Percentiles rank a stretch among this genome's conserved stretches.
phyloP scores from a whole-genome alignment of 2,113 vertebrate species.

The Heterochromis multidens region DNA sequence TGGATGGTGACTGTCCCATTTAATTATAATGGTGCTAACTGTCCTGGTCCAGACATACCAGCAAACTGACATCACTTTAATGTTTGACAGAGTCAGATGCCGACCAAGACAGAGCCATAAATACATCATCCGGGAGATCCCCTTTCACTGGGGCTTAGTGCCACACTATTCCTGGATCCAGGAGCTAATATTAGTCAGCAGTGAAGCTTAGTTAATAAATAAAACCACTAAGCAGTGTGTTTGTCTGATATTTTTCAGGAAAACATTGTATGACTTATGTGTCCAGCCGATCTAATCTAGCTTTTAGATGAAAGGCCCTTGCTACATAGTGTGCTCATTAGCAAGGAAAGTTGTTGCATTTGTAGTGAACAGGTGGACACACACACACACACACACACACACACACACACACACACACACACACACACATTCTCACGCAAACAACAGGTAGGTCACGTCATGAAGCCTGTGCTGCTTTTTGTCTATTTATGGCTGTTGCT shows the following conservation, averaged over 20 bases:
- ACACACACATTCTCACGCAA: background rate
- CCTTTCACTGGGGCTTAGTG: conserved; percentile 42
- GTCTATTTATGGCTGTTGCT: conserved; percentile 14
- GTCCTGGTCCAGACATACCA: background rate
- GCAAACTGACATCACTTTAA: background rate
- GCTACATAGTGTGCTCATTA: background rate
- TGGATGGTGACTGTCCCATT: background rate
- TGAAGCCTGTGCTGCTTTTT: background rate
- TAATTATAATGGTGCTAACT: background rate
- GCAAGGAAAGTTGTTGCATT: background rate
- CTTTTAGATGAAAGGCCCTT: background rate
- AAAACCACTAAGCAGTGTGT: background rate
- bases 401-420: background rate
- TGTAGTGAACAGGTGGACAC: background rate
- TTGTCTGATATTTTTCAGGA: background rate
- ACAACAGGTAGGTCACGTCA: conserved; percentile 2
- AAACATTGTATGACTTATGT: background rate
- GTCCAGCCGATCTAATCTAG: background rate
- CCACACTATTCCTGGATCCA: conserved; percentile 18
- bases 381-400: background rate
- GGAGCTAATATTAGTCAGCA: conserved; percentile 23
- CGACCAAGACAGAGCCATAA: conserved; percentile 11
- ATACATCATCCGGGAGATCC: conserved; percentile 53
- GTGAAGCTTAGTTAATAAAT: background rate
- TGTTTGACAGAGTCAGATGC: background rate